Base-by-base conservation (phyloP, 2,888 invertebrate species). In the Thecophora atra region DNA sequence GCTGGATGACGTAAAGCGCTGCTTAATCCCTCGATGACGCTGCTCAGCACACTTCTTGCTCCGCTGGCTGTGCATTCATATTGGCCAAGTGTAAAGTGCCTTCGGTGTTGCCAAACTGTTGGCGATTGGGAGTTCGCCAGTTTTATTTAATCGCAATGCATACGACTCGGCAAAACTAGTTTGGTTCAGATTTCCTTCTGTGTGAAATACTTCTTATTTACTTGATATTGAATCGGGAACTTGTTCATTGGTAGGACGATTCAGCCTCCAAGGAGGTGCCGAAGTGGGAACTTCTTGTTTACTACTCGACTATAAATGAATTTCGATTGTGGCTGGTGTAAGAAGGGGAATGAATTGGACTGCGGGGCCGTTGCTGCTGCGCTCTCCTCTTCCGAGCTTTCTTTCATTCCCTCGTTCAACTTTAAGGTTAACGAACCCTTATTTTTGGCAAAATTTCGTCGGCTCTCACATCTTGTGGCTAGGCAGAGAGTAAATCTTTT, bases 181-280 rank as follows among this genome's bases (percentile, higher is more conserved):
- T 47, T n/a, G 11, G 47, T n/a, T 47, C 47, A 47, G 47, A 15
- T 47, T 47, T 47, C 26, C 15, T 26, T 47, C 15, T 17, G 24
- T 62, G 13, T 63, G 47, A 7, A 24, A n/a, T 13, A 24, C 26
- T 64, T 21, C 63, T 37, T 63, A 42, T 63, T 37, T 63, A 30
- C 42, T 37, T 63, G 26, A 65, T 51, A 65, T 65, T 65, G 51
- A 66, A 66, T 66, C 28, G 28, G 52, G 19, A 66, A 42, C 19
- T 37, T 21, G 30, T 19, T 19, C 19, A 30, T 37, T 62, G 62
- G 37, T 21, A 19, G 64, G 19, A 37, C 64, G 62, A 30, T 19
- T 17, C 28, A 19, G 42, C 13, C 17, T 11, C 3, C 52, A 11
- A 37, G 11, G 37, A 37, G 37, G 37, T 37, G 37, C 37, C 37